Conservation (phyloP, 1,140 invertebrate genomes). For the Zaprionus ghesquierei region DNA sequence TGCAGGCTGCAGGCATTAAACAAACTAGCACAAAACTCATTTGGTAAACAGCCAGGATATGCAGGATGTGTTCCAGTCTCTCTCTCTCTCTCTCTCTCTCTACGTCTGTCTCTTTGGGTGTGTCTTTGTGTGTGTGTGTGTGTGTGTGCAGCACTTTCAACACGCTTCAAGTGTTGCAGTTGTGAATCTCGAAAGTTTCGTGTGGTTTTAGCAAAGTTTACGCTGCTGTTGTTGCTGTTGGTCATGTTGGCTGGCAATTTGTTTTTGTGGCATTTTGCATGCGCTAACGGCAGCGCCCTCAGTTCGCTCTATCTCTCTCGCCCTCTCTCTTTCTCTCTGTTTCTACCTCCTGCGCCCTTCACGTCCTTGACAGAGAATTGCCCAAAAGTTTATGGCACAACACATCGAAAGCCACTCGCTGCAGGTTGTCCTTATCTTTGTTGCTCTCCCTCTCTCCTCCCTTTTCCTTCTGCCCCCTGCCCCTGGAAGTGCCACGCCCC, state of each 20-base stretch:
- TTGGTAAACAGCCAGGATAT: slow-evolving; percentile 73
- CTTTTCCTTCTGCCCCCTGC: neutral
- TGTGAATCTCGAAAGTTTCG: slow-evolving; percentile 74
- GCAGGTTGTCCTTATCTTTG: slow-evolving; percentile 27
- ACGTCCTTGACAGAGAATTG: slow-evolving; percentile 47
- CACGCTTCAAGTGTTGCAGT: slow-evolving; percentile 70
- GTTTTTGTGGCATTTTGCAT: slow-evolving; percentile 34
- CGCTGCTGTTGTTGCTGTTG: slow-evolving; percentile 45
- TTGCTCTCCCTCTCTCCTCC: slow-evolving; percentile 16
- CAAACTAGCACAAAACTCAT: slow-evolving; percentile 76
- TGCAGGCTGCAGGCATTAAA: slow-evolving; percentile 51
- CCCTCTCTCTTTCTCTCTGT: neutral
- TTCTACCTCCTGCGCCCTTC: neutral
- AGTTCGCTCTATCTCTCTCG: neutral
- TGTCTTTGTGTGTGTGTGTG: slow-evolving; percentile 4
- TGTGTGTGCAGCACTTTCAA: slow-evolving; percentile 49
- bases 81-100: neutral
- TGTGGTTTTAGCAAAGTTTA: slow-evolving; percentile 59
- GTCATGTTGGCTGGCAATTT: slow-evolving; percentile 60
- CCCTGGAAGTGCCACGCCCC: neutral
- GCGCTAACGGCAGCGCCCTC: neutral
- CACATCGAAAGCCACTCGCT: slow-evolving; percentile 62
- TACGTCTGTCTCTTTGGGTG: slow-evolving; percentile 1
- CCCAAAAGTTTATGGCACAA: slow-evolving; percentile 53
- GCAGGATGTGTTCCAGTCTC: slow-evolving; percentile 39